Base-by-base conservation (phyloP, 2,888 invertebrate genomes). In the Rotaria socialis region DNA sequence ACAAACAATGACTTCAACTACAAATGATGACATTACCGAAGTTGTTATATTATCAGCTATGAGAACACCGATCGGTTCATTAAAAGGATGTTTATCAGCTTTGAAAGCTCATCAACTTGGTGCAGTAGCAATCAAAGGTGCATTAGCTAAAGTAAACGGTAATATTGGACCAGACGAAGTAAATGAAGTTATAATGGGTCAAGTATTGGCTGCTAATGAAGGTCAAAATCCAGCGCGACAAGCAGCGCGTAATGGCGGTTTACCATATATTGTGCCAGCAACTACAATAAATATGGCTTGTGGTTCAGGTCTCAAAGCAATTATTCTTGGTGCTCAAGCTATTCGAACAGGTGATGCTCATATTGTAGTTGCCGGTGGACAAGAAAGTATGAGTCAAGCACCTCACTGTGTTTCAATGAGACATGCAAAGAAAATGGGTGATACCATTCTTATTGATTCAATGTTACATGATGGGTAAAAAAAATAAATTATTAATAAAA, bases 141-240 rank as follows among this genome's bases (percentile, higher is more conserved):
- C 94, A 56, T 89, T 95, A 16, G 24, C 47, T 24, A 43, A 80
- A 90, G 2, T 47, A 8, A 41, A 52, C 24, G 67, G 67, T 35
- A 6, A 5, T 1, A 80, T 84, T 5, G 24, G 35, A 35, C 80
- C 85, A 6, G 86, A 92, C 58, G 93, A 94, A 90, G 94, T 95
- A 47, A 93, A 94, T 74, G 95, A 95, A 93, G 94, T 95, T 84
- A 94, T 95, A 88, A 91, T 95, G 90, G 95, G 95, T 7, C 95
- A 95, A 92, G 90, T 94, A 89, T 89, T 92, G 4, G 91, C 92
- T 84, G 91, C 91, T 88, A 91, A 91, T 90, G 87, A 87, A 88
- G 88, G 95, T 24, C 95, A 95, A 92, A 95, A 95, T 91, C 94
- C 95, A 86, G 94, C 94, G 0, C 92, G 95, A 87, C 95, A 95